Evolutionary conservation across 2,888 invertebrate species (phyloP), one percentile per base, ranked within the genome.

Genomic region (Eristalinus aeneus): DNA sequence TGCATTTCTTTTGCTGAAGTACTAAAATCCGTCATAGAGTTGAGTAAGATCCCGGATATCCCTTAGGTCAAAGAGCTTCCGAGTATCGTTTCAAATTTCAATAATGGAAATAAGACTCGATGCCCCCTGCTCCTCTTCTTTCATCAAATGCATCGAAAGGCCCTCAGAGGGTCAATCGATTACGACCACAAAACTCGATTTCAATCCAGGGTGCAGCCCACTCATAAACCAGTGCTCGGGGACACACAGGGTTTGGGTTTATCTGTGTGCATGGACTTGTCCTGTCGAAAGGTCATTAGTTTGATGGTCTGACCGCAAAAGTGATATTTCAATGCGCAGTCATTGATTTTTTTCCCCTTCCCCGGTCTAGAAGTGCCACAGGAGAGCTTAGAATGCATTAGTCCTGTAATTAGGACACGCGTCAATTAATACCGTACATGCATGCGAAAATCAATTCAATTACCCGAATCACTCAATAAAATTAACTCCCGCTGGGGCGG

Each of bases 361-460:
- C 2, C 11, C 39, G 0, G 6, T n/a, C 11, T n/a, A 39, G n/a
- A 5, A 12, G 4, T n/a, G 16, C 46, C 46, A 8, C 46, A 46
- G 46, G 46, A 46, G 16, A 46, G 16, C n/a, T 27, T 22, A 27
- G 53, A 54, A 61, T 36, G 60, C 80, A 63, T 74, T 56, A 73
- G 61, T 46, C 32, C 53, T 56, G 10, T 67, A 74, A 74, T 80
- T 80, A 80, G 80, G 27, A 27, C 64, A 46, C 68, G 74, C 69
- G 74, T 60, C 73, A 74, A 74, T 74, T 64, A 74, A 65, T 63
- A 64, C 63, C 31, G 27, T 34, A 65, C 16, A 61, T 65, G 74
- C 53, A 78, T 10, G 23, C 34, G 56, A 68, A 74, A 83, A 78
- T 78, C 69, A 83, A 78, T 78, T 78, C 65, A 83, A 83, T 83